phyloP scores from a whole-genome alignment of 2,797 vertebrate species.

The Micropoecilia bifurca region DNA sequence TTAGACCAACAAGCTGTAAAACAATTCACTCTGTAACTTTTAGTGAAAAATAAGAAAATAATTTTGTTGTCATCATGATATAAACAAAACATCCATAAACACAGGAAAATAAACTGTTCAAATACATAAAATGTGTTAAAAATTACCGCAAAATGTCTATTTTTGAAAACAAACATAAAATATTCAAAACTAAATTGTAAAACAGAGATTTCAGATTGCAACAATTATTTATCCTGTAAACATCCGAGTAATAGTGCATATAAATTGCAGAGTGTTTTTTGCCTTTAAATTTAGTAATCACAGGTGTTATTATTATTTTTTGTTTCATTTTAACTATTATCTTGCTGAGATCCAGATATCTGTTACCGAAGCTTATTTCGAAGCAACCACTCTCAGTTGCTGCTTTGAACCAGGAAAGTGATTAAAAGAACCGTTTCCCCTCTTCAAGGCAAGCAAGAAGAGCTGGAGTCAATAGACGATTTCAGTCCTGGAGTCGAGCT shows the following conservation, averaged over 20 bases:
- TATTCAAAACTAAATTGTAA: background rate
- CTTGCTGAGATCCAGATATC: constrained; percentile 31
- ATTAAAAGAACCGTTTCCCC: constrained; percentile 49
- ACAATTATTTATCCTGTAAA: constrained; percentile 7
- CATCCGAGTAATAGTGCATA: constrained; percentile 12
- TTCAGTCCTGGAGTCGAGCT: constrained; percentile 54
- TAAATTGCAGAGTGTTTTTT: constrained; percentile 20
- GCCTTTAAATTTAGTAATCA: constrained; percentile 9
- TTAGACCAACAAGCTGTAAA: constrained; percentile 31
- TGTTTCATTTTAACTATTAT: constrained; percentile 2
- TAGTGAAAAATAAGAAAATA: background rate
- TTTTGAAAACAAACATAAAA: constrained; percentile 8
- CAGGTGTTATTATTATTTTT: background rate
- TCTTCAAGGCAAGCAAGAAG: constrained; percentile 36
- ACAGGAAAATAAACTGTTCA: background rate
- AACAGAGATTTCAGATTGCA: constrained; percentile 3
- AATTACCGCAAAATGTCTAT: background rate
- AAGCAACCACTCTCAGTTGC: constrained; percentile 62
- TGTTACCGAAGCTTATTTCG: constrained; percentile 37
- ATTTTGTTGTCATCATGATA: background rate
- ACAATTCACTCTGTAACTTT: background rate
- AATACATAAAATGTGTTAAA: background rate
- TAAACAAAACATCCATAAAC: background rate
- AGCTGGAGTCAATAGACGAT: constrained; percentile 53
- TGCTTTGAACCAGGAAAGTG: constrained; percentile 40